Evolutionary conservation across 2,113 vertebrate genomes (phyloP).

Genomic region (Montifringilla adamsi): DNA sequence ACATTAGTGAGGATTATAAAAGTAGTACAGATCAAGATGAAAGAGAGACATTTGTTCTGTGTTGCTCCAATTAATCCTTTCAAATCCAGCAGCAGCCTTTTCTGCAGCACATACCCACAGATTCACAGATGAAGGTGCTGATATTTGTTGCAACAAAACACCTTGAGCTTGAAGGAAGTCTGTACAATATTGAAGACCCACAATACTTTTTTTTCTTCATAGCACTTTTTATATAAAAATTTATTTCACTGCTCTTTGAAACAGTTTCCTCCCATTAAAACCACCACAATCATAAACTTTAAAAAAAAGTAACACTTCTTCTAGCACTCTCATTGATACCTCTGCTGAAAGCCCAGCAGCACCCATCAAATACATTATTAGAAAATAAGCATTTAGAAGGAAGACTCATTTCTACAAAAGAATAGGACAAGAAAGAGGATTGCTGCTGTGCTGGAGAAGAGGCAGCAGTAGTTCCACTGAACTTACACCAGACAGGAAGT

Average conservation of each 20-base stretch:
- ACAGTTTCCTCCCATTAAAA: background rate
- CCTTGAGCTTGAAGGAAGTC: background rate
- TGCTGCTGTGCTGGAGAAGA: background rate
- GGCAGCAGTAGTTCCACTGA: background rate
- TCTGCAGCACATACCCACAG: background rate
- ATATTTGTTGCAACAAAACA: background rate
- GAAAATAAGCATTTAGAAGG: background rate
- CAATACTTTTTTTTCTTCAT: background rate
- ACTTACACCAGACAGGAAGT: background rate
- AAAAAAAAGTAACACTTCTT: background rate
- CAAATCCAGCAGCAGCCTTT: background rate
- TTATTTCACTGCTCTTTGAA: background rate
- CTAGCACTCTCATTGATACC: background rate
- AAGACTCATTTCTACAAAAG: background rate
- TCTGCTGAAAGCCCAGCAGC: background rate
- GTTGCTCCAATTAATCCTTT: background rate
- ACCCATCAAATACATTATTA: background rate
- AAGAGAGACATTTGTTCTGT: background rate
- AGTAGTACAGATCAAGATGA: background rate
- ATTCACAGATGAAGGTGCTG: background rate
- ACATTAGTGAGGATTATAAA: background rate
- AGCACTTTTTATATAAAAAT: background rate
- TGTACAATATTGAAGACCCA: background rate
- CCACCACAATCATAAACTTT: background rate
- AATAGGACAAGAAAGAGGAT: background rate